phyloP scores from a whole-genome alignment of 2,113 vertebrate species.

The Paradoxurus hermaphroditus region DNA sequence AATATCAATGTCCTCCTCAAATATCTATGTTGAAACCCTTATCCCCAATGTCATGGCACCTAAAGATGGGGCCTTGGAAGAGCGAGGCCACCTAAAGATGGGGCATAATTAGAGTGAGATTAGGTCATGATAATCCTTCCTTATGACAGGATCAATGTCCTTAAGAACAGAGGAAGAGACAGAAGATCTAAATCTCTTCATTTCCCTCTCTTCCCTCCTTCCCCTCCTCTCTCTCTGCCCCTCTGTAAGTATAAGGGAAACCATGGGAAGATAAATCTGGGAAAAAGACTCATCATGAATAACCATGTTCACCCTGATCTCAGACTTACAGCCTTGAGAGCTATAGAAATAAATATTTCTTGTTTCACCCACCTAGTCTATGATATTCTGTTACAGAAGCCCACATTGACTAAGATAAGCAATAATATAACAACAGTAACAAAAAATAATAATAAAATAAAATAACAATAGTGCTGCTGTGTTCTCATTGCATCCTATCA shows the following conservation, averaged over 20 bases:
- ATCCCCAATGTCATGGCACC: background rate
- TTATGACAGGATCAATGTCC: background rate
- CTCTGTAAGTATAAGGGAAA: background rate
- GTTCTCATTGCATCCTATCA: background rate
- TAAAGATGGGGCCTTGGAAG: background rate
- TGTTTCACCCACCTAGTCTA: background rate
- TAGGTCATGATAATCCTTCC: background rate
- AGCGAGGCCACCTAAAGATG: background rate
- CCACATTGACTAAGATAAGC: background rate
- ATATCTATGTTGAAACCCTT: background rate
- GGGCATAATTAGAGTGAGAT: background rate
- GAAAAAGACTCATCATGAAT: background rate
- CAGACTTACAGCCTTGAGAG: background rate
- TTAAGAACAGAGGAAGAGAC: background rate
- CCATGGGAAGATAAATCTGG: background rate
- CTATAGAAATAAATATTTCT: background rate
- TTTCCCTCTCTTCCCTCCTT: background rate
- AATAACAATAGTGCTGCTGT: background rate
- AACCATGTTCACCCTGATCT: background rate
- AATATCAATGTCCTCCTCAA: background rate
- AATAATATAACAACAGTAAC: background rate
- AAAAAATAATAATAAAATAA: background rate
- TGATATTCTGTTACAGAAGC: background rate
- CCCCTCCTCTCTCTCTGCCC: too few relatives aligned
- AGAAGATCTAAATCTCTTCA: background rate